phyloP scores from a whole-genome alignment of 1,140 invertebrate species.

The Hylaeus volcanicus region DNA sequence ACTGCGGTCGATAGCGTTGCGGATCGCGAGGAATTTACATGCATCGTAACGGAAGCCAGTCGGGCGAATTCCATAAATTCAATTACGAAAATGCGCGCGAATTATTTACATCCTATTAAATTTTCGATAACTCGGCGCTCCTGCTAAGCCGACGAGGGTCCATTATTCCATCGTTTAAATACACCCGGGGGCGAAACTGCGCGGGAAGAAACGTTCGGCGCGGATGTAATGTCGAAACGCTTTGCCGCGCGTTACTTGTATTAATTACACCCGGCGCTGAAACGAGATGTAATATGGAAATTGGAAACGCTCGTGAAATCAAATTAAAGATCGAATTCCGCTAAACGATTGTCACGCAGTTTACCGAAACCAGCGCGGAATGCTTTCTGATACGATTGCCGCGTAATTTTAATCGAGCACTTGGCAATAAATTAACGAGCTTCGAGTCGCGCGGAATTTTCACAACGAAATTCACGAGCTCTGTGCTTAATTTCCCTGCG shows the following conservation, averaged over 20 bases:
- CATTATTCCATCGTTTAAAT: slow-evolving; percentile 39
- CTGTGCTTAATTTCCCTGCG: neutral
- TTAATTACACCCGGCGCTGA: slow-evolving; percentile 22
- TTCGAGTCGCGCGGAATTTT: neutral
- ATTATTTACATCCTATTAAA: slow-evolving; percentile 46
- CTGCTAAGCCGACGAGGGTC: slow-evolving; percentile 19
- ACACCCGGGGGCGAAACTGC: neutral
- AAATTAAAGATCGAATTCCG: slow-evolving; percentile 31
- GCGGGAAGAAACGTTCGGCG: neutral
- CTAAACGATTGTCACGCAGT: slow-evolving; percentile 12
- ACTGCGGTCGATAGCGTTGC: neutral
- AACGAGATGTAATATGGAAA: slow-evolving; percentile 30
- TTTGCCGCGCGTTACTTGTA: slow-evolving; percentile 3
- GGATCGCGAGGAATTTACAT: neutral
- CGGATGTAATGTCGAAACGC: slow-evolving; percentile 18
- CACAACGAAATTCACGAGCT: neutral
- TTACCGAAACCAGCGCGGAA: neutral
- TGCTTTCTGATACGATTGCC: neutral
- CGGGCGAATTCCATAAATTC: slow-evolving; percentile 20
- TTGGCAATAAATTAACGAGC: neutral
- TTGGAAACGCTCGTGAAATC: slow-evolving; percentile 16
- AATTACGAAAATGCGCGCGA: slow-evolving; percentile 36
- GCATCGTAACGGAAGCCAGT: neutral
- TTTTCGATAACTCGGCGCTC: slow-evolving; percentile 9
- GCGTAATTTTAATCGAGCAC: neutral